These are phyloP conservation scores for Mustelus asterias DNA, from an alignment of 2,113 vertebrate species.

Conservation along the genomic window DNA sequence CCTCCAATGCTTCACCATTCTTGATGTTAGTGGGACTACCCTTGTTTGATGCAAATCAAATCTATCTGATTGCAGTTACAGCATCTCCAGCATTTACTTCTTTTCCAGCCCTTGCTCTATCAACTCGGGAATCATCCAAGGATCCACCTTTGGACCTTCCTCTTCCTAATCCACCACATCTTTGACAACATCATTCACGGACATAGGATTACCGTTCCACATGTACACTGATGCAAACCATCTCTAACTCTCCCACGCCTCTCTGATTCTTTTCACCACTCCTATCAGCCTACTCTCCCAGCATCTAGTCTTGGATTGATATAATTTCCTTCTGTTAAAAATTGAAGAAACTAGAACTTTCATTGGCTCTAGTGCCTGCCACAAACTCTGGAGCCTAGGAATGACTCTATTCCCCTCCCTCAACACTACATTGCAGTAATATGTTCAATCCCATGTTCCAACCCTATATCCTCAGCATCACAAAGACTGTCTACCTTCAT, in stretches of 20 bases:
- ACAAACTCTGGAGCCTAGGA: background rate
- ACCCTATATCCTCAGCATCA: background rate
- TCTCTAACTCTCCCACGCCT: background rate
- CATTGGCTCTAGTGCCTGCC: background rate
- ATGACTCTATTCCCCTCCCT: background rate
- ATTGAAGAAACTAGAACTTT: background rate
- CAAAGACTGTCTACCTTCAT: background rate
- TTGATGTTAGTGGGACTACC: background rate
- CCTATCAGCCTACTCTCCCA: background rate
- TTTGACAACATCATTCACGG: background rate
- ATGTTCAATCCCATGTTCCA: background rate
- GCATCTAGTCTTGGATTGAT: background rate
- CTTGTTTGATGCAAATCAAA: background rate
- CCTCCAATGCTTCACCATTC: background rate
- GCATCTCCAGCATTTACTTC: background rate
- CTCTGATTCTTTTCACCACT: background rate
- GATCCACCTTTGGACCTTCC: background rate
- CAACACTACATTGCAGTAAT: background rate
- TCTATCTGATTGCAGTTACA: background rate
- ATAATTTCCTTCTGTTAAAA: background rate
- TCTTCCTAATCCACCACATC: background rate
- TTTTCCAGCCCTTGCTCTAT: background rate
- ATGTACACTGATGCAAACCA: background rate
- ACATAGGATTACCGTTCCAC: background rate
- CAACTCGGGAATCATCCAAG: background rate